phyloP scores from a whole-genome alignment of 2,113 vertebrate genomes.

The Eulemur macaco region DNA sequence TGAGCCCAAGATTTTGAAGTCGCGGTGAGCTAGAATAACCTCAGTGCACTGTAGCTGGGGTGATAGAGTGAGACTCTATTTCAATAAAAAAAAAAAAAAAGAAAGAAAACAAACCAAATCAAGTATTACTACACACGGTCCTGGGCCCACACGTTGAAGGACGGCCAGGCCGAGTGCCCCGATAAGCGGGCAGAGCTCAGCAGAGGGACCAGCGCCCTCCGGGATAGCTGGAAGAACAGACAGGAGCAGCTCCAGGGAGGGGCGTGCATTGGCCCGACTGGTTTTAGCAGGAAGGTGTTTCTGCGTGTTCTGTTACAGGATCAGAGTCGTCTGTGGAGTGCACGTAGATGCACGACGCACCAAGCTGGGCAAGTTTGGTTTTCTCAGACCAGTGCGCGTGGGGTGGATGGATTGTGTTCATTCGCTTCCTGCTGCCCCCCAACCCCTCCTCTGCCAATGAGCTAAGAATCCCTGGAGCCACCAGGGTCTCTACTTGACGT shows the following conservation, averaged over 20 bases:
- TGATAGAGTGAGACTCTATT: no score
- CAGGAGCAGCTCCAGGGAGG: neutral
- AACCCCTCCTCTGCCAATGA: no score
- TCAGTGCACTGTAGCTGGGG: no score
- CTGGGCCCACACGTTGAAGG: neutral
- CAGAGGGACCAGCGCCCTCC: neutral
- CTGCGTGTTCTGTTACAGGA: neutral
- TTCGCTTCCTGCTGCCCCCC: fast-evolving
- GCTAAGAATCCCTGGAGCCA: neutral
- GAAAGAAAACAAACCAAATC: neutral
- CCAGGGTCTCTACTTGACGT: neutral
- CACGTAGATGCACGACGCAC: fast-evolving
- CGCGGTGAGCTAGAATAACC: no score
- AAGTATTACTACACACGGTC: neutral
- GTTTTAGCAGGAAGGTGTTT: neutral
- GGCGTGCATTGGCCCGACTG: neutral
- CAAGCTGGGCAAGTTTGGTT: neutral
- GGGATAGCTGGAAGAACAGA: neutral
- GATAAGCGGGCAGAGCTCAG: fast-evolving
- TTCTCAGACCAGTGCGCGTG: neutral
- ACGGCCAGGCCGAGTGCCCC: neutral
- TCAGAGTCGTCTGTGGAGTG: neutral
- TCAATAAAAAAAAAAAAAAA: no score
- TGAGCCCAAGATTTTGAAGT: no score
- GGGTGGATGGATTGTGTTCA: fast-evolving